Conservation (phyloP, 1,140 invertebrate species). For the Drosophila auraria region DNA sequence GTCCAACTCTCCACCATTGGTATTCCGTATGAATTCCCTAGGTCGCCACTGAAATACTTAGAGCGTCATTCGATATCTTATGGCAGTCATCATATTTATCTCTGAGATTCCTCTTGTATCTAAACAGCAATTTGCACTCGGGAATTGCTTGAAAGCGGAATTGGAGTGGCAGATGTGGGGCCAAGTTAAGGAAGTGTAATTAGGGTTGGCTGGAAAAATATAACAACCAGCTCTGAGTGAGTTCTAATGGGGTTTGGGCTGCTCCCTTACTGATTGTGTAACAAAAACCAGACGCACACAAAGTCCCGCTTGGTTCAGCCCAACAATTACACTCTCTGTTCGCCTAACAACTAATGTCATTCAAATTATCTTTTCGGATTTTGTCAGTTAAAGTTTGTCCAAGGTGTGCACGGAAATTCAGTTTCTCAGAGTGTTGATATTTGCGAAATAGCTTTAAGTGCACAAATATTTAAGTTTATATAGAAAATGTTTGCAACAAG, state of each 20-base stretch:
- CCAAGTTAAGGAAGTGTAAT: conserved; percentile 10
- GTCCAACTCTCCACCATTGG: conserved; percentile 25
- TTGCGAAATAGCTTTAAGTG: conserved; percentile 3
- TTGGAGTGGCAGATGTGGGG: conserved; percentile 8
- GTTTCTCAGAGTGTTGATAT: conserved; percentile 6
- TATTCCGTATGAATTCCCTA: conserved; percentile 8
- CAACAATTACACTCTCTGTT: conserved; percentile 54
- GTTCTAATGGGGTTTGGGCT: conserved; percentile 4
- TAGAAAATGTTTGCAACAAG: conserved; percentile 1
- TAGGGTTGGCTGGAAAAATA: background rate
- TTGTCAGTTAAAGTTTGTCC: background rate
- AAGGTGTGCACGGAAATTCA: background rate
- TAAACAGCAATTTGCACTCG: conserved; percentile 65
- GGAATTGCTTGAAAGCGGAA: conserved; percentile 10
- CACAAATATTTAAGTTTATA: background rate
- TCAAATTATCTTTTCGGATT: conserved; percentile 26
- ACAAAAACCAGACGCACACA: background rate
- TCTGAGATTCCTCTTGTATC: conserved; percentile 35
- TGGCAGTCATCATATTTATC: conserved; percentile 11
- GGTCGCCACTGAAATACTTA: background rate
- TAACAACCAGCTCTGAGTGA: conserved; percentile 3
- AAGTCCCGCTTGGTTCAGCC: conserved; percentile 1
- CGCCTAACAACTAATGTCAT: conserved; percentile 29
- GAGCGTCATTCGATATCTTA: conserved; percentile 28
- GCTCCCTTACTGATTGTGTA: conserved; percentile 12